A percentile compares a stretch with the other conserved stretches of the same genome.
These are phyloP conservation scores for Neodon shergylaensis DNA, from an alignment of 2,113 vertebrate species.

Conservation along the genomic window DNA sequence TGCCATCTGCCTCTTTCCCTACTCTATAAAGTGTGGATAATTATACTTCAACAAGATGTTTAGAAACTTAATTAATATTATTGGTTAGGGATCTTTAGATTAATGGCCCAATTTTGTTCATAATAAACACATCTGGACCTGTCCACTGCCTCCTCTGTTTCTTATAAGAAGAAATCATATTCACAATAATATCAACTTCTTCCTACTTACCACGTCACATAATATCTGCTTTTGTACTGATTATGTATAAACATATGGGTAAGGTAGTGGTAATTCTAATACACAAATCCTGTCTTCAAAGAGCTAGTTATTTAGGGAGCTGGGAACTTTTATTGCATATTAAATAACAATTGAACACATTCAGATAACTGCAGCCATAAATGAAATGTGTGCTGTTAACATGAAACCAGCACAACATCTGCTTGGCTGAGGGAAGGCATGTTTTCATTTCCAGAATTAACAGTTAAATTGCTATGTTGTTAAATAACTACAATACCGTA, in stretches of 20 bases:
- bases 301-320: conserved; percentile 33
- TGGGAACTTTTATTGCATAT: neutral
- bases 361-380: conserved; percentile 36
- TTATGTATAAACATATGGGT: neutral
- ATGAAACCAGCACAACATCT: neutral
- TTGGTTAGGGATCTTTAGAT: conserved; percentile 68
- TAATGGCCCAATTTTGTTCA: conserved; percentile 60
- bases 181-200: conserved; percentile 9
- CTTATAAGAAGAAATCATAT: conserved; percentile 53
- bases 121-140: conserved; percentile 64
- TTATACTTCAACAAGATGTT: conserved; percentile 66
- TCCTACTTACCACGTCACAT: conserved; percentile 20
- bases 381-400: conserved; percentile 32
- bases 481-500: neutral
- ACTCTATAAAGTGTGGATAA: conserved; percentile 47
- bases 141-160: conserved; percentile 16
- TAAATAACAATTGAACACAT: conserved; percentile 18
- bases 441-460: neutral
- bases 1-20: conserved; percentile 43
- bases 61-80: conserved; percentile 70
- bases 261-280: neutral
- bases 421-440: neutral
- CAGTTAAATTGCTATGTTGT: conserved; percentile 6
- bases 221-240: conserved; percentile 8
- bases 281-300: conserved; percentile 29